Base-by-base conservation (phyloP, 2,888 invertebrate genomes). In the Biston betularia region DNA sequence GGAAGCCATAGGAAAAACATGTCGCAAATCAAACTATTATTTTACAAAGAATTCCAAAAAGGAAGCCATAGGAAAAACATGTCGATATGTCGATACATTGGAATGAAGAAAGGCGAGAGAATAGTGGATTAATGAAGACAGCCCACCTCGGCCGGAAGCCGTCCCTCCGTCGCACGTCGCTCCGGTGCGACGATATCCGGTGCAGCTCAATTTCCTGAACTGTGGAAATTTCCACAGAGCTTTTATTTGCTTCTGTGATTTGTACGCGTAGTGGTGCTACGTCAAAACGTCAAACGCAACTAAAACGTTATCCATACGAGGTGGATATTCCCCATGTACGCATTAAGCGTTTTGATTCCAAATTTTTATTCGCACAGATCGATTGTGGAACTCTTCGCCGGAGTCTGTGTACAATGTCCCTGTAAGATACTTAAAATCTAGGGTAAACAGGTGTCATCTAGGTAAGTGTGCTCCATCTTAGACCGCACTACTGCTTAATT, bases 161-260 rank as follows among this genome's bases (percentile, higher is more conserved):
- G 86, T 88, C 85, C 82, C 89, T 85, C 83, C 86, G 86, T 88
- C 88, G 86, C 89, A 88, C 87, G 88, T 85, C 86, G 88, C 85
- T 85, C 90, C 92, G 88, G 88, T 89, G 88, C 87, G 89, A 88
- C 90, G 90, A 92, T 92, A 92, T 93, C 92, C 92, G 91, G 88
- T 88, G 90, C 88, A 89, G 88, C 88, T 88, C 91, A 92, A 93
- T 92, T 92, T 93, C 92, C 92, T 86, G 89, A 71, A 78, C 84
- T 82, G 85, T 87, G 84, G 86, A 87, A 89, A 83, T 83, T 85
- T 82, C 82, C 83, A 78, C 81, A 71, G 83, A 82, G 82, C 85
- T 88, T 89, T 89, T 89, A 86, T 88, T 89, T 87, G 83, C 82
- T 80, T 81, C 76, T 79, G 80, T 84, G 83, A 85, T 86, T 85